These are phyloP conservation scores for Aptenodytes forsteri DNA, from an alignment of 2,113 vertebrate genomes.

Conservation along the genomic window DNA sequence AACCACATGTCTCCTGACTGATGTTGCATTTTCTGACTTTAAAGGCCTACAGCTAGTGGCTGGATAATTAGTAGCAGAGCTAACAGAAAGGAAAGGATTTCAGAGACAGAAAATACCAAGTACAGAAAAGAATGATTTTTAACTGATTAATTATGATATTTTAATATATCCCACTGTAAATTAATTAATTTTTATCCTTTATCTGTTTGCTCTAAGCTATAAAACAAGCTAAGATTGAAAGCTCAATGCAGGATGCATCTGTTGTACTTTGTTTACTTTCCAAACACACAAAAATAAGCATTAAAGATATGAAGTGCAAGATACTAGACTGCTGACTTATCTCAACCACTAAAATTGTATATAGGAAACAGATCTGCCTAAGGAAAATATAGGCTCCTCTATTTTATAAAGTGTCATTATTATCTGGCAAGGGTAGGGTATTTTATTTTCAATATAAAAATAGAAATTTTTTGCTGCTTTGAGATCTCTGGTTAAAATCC, in stretches of 20 bases:
- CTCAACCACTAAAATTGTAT: background rate
- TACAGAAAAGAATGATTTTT: background rate
- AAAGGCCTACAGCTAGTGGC: background rate
- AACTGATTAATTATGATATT: background rate
- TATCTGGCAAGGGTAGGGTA: background rate
- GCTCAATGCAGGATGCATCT: background rate
- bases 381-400: background rate
- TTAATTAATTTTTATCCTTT: background rate
- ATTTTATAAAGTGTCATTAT: conserved; percentile 14
- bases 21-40: background rate
- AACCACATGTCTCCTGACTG: background rate
- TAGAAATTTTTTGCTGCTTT: background rate
- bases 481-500: background rate
- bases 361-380: conserved; percentile 5
- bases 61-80: conserved; percentile 10
- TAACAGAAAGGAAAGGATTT: background rate
- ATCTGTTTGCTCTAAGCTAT: background rate
- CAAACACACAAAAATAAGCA: background rate
- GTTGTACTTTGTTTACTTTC: background rate
- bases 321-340: background rate
- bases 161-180: background rate
- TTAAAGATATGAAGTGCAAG: background rate
- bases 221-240: background rate
- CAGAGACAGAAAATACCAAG: background rate
- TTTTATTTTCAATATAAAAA: conserved; percentile 8